phyloP scores from a whole-genome alignment of 2,888 invertebrate genomes.

The Drosophila borealis region DNA sequence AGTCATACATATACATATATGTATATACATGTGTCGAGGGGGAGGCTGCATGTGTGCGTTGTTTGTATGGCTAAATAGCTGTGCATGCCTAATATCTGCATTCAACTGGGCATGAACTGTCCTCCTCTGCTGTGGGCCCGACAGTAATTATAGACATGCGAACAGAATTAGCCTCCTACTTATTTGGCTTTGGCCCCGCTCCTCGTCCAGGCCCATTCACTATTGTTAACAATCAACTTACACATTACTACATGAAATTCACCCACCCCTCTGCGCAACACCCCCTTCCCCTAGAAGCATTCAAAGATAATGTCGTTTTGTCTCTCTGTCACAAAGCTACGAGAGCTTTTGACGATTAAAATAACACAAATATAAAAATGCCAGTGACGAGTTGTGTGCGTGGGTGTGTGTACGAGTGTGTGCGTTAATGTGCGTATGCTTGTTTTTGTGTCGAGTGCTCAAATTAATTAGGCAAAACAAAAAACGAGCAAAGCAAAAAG shows the following conservation, averaged over 20 bases:
- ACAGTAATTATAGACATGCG: conserved; percentile 72
- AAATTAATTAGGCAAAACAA: conserved; percentile 72
- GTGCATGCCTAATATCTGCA: conserved; percentile 76
- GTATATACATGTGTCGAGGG: not conserved
- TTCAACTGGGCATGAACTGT: conserved; percentile 67
- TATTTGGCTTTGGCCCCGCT: not conserved
- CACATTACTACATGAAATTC: conserved; percentile 46
- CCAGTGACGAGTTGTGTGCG: conserved; percentile 2
- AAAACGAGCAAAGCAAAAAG: conserved; percentile 32
- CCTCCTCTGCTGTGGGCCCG: conserved; percentile 47
- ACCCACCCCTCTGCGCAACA: not conserved
- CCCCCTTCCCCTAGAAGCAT: conserved; percentile 1
- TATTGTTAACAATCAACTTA: conserved; percentile 74
- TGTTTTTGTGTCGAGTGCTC: conserved; percentile 46
- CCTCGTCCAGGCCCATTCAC: conserved; percentile 19
- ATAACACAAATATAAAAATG: conserved; percentile 50
- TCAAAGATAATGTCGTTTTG: conserved; percentile 55
- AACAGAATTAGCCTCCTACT: conserved; percentile 20
- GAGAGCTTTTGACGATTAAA: conserved; percentile 73
- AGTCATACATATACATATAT: conserved; percentile 16
- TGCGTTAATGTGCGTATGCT: conserved; percentile 7
- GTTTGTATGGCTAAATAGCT: conserved; percentile 66
- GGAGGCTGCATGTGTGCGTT: conserved; percentile 29
- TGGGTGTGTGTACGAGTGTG: conserved; percentile 4
- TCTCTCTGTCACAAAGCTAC: conserved; percentile 54